These are phyloP conservation scores for Actinernus sp. DNA, from an alignment of 92 coral and sea anemone species.

Conservation along the genomic window DNA sequence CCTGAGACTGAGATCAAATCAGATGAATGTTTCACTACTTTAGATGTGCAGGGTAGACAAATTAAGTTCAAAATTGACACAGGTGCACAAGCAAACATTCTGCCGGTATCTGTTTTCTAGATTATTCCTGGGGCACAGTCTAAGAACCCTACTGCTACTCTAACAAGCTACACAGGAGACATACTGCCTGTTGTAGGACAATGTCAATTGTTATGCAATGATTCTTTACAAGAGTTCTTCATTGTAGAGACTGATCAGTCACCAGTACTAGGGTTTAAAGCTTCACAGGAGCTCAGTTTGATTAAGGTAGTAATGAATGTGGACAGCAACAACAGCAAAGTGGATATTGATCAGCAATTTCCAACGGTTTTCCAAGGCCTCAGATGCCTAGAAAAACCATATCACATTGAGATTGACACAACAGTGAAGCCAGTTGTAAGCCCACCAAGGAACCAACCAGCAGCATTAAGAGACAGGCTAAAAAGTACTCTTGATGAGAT, in stretches of 20 bases:
- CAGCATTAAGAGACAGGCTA: conserved; percentile 25
- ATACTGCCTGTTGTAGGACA: conserved; percentile 21
- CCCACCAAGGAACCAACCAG: conserved; percentile 32
- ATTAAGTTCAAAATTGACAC: conserved; percentile 37
- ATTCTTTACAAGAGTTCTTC: conserved; percentile 14
- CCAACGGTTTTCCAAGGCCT: conserved; percentile 53
- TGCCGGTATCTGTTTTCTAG: conserved; percentile 35
- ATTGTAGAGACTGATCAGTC: conserved; percentile 36
- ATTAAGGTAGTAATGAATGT: conserved; percentile 33
- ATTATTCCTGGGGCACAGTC: conserved; percentile 1
- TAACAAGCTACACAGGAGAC: conserved; percentile 33
- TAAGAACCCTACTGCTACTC: conserved; percentile 11
- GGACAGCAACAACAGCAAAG: background rate
- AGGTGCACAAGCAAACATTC: conserved; percentile 40
- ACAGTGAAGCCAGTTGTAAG: conserved; percentile 26
- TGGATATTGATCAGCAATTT: conserved; percentile 6
- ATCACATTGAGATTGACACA: conserved; percentile 47
- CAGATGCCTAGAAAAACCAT: conserved; percentile 44
- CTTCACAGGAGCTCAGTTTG: conserved; percentile 39
- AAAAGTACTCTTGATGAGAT: conserved; percentile 31
- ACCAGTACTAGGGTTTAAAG: conserved; percentile 37
- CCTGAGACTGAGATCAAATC: background rate
- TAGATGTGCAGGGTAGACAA: conserved; percentile 18
- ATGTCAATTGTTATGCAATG: conserved; percentile 6
- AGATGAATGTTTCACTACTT: conserved; percentile 16